Evolutionary conservation across 2,888 invertebrate species (phyloP).

Genomic region (Eudasyphora cyanicolor): DNA sequence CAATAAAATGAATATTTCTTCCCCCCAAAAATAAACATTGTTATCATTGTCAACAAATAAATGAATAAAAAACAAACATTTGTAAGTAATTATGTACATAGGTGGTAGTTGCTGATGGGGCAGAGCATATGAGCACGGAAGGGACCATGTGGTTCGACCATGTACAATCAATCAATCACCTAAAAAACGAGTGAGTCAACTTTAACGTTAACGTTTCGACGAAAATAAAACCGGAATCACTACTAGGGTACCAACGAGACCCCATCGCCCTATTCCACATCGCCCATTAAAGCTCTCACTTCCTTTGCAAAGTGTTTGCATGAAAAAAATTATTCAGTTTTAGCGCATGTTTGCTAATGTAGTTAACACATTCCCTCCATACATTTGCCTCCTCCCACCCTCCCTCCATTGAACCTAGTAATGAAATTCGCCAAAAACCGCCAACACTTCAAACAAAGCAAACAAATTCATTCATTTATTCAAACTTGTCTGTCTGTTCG

Average conservation of each 20-base stretch:
- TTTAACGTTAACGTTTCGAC: neutral
- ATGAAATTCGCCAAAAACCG: neutral
- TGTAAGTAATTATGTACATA: neutral
- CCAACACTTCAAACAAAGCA: neutral
- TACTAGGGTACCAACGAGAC: no score
- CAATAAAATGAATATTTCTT: neutral
- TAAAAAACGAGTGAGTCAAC: neutral
- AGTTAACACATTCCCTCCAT: neutral
- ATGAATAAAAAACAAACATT: neutral
- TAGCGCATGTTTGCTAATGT: conserved; percentile 17
- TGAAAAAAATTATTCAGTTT: neutral
- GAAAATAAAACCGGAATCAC: neutral
- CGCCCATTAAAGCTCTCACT: neutral
- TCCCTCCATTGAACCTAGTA: no score
- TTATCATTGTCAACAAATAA: neutral
- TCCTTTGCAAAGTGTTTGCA: neutral
- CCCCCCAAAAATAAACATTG: neutral
- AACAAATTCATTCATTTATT: neutral
- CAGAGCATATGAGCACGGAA: neutral
- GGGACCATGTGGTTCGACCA: neutral
- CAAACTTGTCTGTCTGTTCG: neutral
- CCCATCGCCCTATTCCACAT: neutral
- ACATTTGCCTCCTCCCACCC: no score
- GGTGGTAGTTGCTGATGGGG: no score
- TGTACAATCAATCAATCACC: neutral